Base-by-base conservation (phyloP, 2,113 vertebrate genomes). In the Pseudorasbora parva region DNA sequence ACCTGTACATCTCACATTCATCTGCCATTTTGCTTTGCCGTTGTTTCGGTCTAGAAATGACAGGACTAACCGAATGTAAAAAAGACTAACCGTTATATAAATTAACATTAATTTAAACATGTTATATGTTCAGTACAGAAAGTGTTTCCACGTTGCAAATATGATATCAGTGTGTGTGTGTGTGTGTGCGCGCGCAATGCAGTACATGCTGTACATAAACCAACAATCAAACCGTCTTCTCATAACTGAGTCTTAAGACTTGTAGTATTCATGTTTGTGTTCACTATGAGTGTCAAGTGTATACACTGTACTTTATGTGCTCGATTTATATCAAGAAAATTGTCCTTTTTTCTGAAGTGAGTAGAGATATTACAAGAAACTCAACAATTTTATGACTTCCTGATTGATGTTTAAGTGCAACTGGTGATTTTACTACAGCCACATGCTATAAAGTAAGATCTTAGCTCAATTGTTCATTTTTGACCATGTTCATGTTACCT, bases 291-390 rank as follows among this genome's bases (percentile, higher is more conserved):
- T 83, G 59, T 64, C 37, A 41, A 41, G 78, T 84, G 73, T 69
- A 19, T 74, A 51, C 25, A 19, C 54, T 84, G 82, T 78, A 51
- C 30, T 84, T 82, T 30, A 73, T 81, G 54, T 72, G 72, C 25
- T 83, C 75, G 73, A 82, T 86, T 82, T 73, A 54, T 82, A 83
- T 76, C 59, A 68, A 86, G 41, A 82, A 82, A 76, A 62, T 17
- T 56, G 72, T 83, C 82, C 47, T 60, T 82, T 37, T 37, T 74
- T 43, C 68, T 76, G 25, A 41, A 76, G 49, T 64, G 25, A 78
- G 41, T 64, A 85, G 37, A 54, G 75, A 51, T 79, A 21, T 84
- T 71, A 82, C 14, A 43, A 72, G 23, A 51, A 64, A 33, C 21
- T 66, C 37, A 60, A 15, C n/a, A 2, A 23, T 78, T 59, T 23